A percentile compares a stretch with the other conserved stretches of the same genome.
Conservation (phyloP, 92 coral and sea anemone genomes). For the Diadumene lineata region DNA sequence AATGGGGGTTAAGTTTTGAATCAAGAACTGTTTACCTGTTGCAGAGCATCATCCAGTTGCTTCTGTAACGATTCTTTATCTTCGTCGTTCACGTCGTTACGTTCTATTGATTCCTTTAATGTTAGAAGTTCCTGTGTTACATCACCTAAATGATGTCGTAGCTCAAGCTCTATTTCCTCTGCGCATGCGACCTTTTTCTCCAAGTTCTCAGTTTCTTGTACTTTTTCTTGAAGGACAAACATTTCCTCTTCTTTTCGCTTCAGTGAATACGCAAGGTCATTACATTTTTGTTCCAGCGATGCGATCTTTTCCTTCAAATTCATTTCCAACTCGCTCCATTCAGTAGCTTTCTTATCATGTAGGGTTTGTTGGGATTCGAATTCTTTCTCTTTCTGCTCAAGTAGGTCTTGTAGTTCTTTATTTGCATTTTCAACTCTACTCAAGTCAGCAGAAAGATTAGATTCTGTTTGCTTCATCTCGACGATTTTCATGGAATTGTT, state of each 20-base stretch:
- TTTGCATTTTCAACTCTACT: slow-evolving; percentile 36
- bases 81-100: no score
- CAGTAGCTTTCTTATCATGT: slow-evolving; percentile 28
- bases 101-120: slow-evolving; percentile 2
- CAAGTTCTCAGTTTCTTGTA: slow-evolving; percentile 50
- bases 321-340: slow-evolving; percentile 22
- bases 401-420: slow-evolving; percentile 28
- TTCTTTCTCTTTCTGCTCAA: slow-evolving; percentile 34
- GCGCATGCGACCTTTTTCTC: slow-evolving; percentile 58
- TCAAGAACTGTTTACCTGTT: slow-evolving; percentile 19
- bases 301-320: slow-evolving; percentile 43
- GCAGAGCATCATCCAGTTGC: slow-evolving; percentile 26
- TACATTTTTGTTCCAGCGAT: slow-evolving; percentile 47
- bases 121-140: slow-evolving; percentile 76
- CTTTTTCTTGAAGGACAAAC: slow-evolving; percentile 51
- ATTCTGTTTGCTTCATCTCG: slow-evolving; percentile 1
- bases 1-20: background rate
- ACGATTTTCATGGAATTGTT: slow-evolving; percentile 1
- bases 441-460: slow-evolving; percentile 29
- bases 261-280: slow-evolving; percentile 61
- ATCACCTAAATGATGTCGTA: slow-evolving; percentile 81
- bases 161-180: slow-evolving; percentile 76
- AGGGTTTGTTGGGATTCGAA: slow-evolving; percentile 9
- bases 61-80: slow-evolving; percentile 5
- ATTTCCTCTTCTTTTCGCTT: slow-evolving; percentile 79